phyloP scores from a whole-genome alignment of 2,113 vertebrate species.

The Numida meleagris region DNA sequence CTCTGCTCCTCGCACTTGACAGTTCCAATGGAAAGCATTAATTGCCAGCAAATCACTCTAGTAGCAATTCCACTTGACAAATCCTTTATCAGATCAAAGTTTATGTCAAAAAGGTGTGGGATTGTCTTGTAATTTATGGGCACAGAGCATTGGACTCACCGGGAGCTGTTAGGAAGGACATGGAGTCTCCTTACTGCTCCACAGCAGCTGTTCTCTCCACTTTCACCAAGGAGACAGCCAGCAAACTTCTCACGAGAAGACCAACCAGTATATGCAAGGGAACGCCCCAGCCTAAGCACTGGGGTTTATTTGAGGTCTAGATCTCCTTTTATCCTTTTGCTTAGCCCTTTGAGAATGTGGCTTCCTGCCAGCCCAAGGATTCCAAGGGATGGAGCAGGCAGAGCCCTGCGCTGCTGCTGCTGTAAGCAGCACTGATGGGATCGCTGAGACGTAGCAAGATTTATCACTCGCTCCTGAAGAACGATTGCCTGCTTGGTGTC shows the following conservation, averaged over 20 bases:
- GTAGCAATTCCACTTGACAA: background rate
- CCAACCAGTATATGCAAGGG: background rate
- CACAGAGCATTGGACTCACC: background rate
- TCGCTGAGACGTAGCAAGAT: constrained; percentile 67
- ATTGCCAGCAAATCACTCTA: background rate
- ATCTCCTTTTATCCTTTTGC: background rate
- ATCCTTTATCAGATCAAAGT: background rate
- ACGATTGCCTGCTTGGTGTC: constrained; percentile 49
- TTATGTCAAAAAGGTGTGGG: background rate
- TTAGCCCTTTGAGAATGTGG: background rate
- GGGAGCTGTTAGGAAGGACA: accelerated
- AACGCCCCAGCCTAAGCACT: background rate
- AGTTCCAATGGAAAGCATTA: background rate
- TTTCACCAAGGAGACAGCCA: background rate
- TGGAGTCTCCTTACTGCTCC: background rate
- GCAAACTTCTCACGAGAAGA: background rate
- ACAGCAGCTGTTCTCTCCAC: background rate
- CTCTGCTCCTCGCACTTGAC: background rate
- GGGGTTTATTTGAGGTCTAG: background rate
- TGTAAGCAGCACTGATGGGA: constrained; percentile 52
- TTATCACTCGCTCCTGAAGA: constrained; percentile 65
- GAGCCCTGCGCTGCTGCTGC: background rate
- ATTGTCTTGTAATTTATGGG: background rate
- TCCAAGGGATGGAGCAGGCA: background rate
- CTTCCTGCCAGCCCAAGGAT: background rate